Conservation (phyloP, 2,888 invertebrate species). For the Agonopterix heracliana region DNA sequence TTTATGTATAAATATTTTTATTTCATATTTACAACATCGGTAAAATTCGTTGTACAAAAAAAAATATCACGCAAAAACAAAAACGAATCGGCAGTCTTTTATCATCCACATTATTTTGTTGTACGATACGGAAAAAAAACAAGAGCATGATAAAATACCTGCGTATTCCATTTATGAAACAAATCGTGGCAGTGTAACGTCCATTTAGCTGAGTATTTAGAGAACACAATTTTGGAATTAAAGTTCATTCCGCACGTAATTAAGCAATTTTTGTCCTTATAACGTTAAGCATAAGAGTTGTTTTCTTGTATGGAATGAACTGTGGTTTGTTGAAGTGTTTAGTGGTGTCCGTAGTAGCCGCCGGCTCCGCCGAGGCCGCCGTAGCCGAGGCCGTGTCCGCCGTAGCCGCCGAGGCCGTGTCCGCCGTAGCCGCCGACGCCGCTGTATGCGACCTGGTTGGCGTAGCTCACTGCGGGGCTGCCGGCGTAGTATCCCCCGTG, state of each 20-base stretch:
- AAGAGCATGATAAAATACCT: neutral
- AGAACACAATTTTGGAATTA: no score
- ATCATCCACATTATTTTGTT: neutral
- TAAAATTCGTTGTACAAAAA: slow-evolving; percentile 34
- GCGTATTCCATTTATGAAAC: neutral
- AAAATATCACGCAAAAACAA: slow-evolving; percentile 8
- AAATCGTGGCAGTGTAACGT: slow-evolving; percentile 12
- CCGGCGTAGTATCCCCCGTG: slow-evolving; percentile 21
- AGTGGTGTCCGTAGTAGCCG: slow-evolving; percentile 39
- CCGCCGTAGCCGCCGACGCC: slow-evolving; percentile 34
- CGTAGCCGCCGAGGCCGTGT: slow-evolving; percentile 21
- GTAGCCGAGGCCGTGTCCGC: slow-evolving; percentile 8
- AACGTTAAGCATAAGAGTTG: no score
- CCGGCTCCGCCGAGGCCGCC: slow-evolving; percentile 15
- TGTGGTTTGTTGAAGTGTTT: slow-evolving; percentile 7
- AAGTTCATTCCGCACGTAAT: no score
- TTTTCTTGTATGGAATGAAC: no score
- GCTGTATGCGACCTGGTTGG: slow-evolving; percentile 22
- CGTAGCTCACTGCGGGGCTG: slow-evolving; percentile 27
- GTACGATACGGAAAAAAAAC: neutral
- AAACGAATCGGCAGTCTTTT: slow-evolving; percentile 2
- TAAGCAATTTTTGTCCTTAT: no score
- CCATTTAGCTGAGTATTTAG: no score
- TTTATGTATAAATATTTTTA: slow-evolving; percentile 11
- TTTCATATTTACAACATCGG: slow-evolving; percentile 47